Percentiles rank a stretch among this genome's conserved stretches.
phyloP scores from a whole-genome alignment of 2,797 vertebrate genomes.

The Typhlichthys eigenmanni region DNA sequence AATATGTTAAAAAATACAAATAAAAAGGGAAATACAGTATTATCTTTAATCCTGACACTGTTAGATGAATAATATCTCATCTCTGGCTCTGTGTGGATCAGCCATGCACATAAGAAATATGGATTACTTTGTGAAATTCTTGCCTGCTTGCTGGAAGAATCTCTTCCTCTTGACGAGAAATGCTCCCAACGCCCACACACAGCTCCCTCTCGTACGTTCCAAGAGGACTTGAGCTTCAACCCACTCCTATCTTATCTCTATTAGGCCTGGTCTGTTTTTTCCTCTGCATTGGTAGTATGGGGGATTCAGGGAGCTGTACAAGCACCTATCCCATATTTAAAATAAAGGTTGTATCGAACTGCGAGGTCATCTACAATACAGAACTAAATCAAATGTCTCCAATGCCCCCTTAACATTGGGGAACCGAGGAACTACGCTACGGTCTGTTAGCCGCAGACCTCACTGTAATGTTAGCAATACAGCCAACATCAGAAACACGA shows the following conservation, averaged over 20 bases:
- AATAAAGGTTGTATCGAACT: not conserved
- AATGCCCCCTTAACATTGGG: not conserved
- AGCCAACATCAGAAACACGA: not conserved
- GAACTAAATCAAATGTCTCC: no score
- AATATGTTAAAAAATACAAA: no score
- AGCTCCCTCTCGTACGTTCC: slow-evolving; percentile 3
- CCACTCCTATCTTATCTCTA: no score
- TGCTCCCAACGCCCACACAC: slow-evolving; percentile 10
- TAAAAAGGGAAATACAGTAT: not conserved
- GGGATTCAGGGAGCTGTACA: slow-evolving; percentile 10
- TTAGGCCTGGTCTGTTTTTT: slow-evolving; percentile 31
- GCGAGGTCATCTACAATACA: slow-evolving; percentile 1
- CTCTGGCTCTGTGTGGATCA: not conserved
- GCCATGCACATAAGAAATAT: not conserved
- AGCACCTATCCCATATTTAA: slow-evolving; percentile 15
- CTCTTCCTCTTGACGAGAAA: slow-evolving; percentile 5
- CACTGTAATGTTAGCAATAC: not conserved
- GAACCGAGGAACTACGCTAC: no score
- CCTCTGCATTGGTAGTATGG: slow-evolving; percentile 23
- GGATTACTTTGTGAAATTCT: no score
- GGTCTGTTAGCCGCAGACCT: no score
- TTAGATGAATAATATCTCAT: not conserved
- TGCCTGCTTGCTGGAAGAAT: no score
- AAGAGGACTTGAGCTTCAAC: no score
- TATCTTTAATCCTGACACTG: not conserved